Evolutionary conservation across 2,113 vertebrate genomes (phyloP).

Genomic region (Hydropotes inermis): DNA sequence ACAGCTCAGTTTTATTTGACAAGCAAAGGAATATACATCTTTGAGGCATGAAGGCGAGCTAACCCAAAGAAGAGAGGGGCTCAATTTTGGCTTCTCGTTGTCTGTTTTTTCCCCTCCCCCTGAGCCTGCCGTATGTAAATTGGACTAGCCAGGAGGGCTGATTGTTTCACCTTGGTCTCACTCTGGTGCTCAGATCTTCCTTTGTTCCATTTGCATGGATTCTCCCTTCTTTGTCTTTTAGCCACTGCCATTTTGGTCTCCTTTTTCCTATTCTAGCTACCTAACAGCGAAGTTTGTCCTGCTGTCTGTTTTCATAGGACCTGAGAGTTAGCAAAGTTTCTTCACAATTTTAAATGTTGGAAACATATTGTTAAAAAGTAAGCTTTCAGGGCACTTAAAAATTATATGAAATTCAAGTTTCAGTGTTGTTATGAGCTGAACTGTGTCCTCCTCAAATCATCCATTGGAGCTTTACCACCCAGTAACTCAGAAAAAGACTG

Average conservation of each 20-base stretch:
- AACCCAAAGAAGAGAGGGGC: not conserved
- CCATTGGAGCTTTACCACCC: accelerated
- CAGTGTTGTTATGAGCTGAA: not conserved
- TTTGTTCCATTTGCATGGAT: not conserved
- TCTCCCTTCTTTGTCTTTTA: not conserved
- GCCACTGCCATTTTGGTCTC: not conserved
- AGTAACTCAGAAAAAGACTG: not conserved
- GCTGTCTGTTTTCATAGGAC: not conserved
- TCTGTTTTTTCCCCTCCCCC: not conserved
- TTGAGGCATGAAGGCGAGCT: not conserved
- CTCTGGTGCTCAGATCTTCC: not conserved
- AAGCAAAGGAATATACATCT: not conserved
- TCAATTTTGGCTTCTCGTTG: not conserved
- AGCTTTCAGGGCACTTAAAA: not conserved
- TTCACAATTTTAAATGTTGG: not conserved
- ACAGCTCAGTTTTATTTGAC: not conserved
- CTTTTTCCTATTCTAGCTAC: not conserved
- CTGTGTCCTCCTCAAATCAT: not conserved
- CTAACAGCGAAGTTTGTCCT: not conserved
- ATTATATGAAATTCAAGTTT: not conserved
- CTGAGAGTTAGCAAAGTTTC: not conserved
- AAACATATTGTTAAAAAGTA: not conserved
- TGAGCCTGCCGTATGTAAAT: not conserved
- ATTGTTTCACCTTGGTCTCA: not conserved
- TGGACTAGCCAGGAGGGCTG: not conserved